These are phyloP conservation scores for Rhizoglyphus robini DNA, from an alignment of 1,140 invertebrate genomes.

Conservation along the genomic window DNA sequence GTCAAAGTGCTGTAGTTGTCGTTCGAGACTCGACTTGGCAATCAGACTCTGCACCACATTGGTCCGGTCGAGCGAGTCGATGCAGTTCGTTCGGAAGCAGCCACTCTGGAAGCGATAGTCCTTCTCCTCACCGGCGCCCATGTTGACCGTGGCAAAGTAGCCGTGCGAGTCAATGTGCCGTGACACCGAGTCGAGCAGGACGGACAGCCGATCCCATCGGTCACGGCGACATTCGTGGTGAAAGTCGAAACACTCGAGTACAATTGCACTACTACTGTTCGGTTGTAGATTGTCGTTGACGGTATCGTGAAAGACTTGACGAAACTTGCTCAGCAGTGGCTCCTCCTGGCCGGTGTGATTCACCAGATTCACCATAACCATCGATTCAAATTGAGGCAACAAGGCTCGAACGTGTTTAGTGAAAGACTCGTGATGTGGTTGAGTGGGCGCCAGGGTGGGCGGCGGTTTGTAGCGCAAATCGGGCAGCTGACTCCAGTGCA, in stretches of 20 bases:
- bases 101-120: conserved; percentile 59
- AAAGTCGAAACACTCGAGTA: conserved; percentile 87
- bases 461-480: conserved; percentile 87
- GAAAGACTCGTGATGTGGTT: conserved; percentile 54
- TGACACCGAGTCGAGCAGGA: conserved; percentile 69
- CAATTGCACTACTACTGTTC: conserved; percentile 15
- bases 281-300: conserved; percentile 16
- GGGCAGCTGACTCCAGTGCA: conserved; percentile 86
- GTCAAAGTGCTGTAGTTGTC: conserved; percentile 54
- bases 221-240: conserved; percentile 92
- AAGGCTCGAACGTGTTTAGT: conserved; percentile 64
- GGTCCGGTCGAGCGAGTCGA: conserved; percentile 95
- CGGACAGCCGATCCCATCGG: conserved; percentile 77
- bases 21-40: conserved; percentile 59
- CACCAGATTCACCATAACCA: conserved; percentile 80
- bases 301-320: conserved; percentile 44
- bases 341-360: conserved; percentile 78
- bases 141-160: conserved; percentile 65
- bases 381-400: conserved; percentile 65
- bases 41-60: conserved; percentile 97
- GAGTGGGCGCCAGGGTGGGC: conserved; percentile 51
- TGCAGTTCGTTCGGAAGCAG: conserved; percentile 94
- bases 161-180: conserved; percentile 72
- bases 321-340: conserved; percentile 59
- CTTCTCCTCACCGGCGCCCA: no score